Conservation (phyloP, 2,113 vertebrate genomes). For the Taxidea taxus region DNA sequence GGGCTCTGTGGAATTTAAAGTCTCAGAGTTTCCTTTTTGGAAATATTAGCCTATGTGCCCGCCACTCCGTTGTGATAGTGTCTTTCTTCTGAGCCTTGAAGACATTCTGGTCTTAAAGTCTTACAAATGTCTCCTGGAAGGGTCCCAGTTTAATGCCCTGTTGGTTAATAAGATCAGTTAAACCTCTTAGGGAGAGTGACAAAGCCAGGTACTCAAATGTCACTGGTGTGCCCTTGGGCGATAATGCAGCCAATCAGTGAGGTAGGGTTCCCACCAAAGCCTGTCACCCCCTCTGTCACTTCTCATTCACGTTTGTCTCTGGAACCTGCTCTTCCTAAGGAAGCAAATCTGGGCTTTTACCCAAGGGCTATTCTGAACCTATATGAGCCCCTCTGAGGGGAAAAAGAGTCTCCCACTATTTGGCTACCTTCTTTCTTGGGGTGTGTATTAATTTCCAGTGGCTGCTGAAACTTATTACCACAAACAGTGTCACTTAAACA, state of each 20-base stretch:
- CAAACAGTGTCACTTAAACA: fast-evolving
- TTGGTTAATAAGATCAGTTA: neutral
- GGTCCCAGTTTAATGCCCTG: fast-evolving
- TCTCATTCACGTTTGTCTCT: neutral
- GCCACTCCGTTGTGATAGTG: neutral
- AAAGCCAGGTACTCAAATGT: fast-evolving
- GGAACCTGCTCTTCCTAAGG: neutral
- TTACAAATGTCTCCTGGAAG: neutral
- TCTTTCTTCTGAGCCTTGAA: neutral
- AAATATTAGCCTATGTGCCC: fast-evolving
- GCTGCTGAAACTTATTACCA: no score
- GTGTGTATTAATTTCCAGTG: neutral
- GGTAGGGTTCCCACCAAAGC: fast-evolving
- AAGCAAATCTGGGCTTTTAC: neutral
- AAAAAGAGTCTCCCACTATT: fast-evolving
- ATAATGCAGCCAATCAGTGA: fast-evolving
- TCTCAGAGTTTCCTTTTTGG: neutral
- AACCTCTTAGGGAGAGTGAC: neutral
- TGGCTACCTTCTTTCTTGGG: fast-evolving
- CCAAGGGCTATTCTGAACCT: neutral
- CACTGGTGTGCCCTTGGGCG: fast-evolving
- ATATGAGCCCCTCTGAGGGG: neutral
- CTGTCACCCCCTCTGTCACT: no score
- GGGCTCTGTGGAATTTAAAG: fast-evolving
- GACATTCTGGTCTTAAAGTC: neutral